Base-by-base conservation (phyloP, 1,140 invertebrate genomes). In the Heliconius hermathena region DNA sequence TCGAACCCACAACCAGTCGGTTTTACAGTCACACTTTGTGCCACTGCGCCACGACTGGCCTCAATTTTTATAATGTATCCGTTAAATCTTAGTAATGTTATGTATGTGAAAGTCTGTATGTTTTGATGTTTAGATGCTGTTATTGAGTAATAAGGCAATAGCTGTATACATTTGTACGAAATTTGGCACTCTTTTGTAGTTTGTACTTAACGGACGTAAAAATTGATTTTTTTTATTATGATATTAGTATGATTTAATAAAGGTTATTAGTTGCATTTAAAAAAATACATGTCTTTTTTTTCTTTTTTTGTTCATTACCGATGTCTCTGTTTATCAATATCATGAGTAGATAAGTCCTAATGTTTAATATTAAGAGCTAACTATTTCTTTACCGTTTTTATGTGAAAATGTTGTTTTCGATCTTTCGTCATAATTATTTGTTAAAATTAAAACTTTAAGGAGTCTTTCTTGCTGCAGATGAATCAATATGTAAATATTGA, bases 401-500 rank as follows among this genome's bases (percentile, higher is more conserved):
- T 54, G 20, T 54, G 46, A 18, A 54, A 8, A 20, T 54, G 20
- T 73, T 74, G 57, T 70, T 26, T 57, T 66, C 60, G 71, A n/a
- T 78, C 9, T 60, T 49, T 74, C 54, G 38, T 66, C 33, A 77
- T 41, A 20, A 49, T 71, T 52, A 57, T 72, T 36, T 52, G 71
- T 78, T 78, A 73, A 73, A 78, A 74, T 54, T 74, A 78, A 78
- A 54, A 71, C 46, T 41, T 49, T 60, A 52, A 74, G 16, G 73
- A 70, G 54, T 79, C 71, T 18, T 70, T 36, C 22, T 5, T 22
- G 73, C 8, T 79, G 54, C 74, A 60, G 72, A 79, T 79, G 49
- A 16, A n/a, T 46, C 54, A 22, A 77, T 74, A 79, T 79, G 77
- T 38, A 33, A 79, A 79, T 71, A 72, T 74, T 60, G 57, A 74